Conservation (phyloP, 1,140 invertebrate species). For the Drosophila aff. region DNA sequence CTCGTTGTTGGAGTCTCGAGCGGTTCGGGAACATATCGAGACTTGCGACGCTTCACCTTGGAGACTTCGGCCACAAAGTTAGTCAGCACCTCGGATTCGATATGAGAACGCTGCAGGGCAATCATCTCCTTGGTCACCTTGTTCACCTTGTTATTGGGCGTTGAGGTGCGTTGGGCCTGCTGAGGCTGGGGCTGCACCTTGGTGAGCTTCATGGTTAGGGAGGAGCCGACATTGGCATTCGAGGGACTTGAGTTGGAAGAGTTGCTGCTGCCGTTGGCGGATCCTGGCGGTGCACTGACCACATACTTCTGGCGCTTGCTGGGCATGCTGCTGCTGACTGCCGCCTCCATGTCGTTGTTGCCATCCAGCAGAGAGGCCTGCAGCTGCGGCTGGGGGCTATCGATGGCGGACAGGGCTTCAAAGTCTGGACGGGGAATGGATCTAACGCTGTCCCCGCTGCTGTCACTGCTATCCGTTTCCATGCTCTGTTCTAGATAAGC, state of each 20-base stretch:
- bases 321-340: conserved; percentile 17
- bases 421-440: conserved; percentile 78
- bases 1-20: conserved; percentile 14
- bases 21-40: conserved; percentile 22
- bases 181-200: conserved; percentile 43
- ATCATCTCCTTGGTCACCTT: conserved; percentile 60
- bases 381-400: conserved; percentile 60
- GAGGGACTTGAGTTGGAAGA: conserved; percentile 59
- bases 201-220: conserved; percentile 71
- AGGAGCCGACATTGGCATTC: conserved; percentile 32
- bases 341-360: conserved; percentile 46
- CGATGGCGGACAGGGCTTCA: conserved; percentile 71
- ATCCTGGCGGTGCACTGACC: conserved; percentile 62
- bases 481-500: conserved; percentile 26
- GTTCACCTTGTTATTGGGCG: conserved; percentile 47
- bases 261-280: conserved; percentile 55
- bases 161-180: conserved; percentile 36
- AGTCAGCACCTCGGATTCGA: conserved; percentile 76
- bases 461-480: conserved; percentile 69
- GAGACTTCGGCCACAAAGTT: conserved; percentile 64
- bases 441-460: conserved; percentile 67
- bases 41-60: conserved; percentile 66
- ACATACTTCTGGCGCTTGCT: conserved; percentile 69
- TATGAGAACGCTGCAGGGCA: conserved; percentile 71
- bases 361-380: conserved; percentile 21